These are phyloP conservation scores for Pycnonotus jocosus DNA, from an alignment of 2,113 vertebrate species.

Conservation along the genomic window DNA sequence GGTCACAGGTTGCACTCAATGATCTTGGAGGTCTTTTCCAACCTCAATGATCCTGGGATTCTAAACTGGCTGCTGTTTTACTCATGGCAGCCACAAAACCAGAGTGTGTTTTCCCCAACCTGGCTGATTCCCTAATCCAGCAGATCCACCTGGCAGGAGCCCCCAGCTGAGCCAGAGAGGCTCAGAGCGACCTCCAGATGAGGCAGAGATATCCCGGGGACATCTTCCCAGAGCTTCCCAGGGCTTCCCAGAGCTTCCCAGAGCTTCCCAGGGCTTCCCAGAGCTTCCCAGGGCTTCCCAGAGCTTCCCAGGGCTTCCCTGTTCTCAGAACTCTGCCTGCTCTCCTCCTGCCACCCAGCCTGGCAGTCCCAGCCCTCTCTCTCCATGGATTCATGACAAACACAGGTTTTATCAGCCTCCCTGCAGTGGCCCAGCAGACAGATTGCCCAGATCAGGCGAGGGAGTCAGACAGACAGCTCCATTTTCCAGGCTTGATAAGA, in stretches of 20 bases:
- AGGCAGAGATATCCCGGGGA: neutral
- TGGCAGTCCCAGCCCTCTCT: neutral
- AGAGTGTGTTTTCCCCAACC: neutral
- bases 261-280: neutral
- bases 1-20: fast-evolving
- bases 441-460: neutral
- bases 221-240: neutral
- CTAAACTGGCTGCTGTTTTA: neutral
- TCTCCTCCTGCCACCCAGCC: neutral
- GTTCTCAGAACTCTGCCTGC: neutral
- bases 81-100: neutral
- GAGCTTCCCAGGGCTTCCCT: neutral
- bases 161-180: neutral
- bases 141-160: neutral
- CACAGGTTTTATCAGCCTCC: neutral
- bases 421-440: neutral
- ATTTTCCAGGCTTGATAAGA: neutral
- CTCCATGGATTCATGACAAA: neutral
- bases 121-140: neutral
- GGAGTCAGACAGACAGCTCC: neutral
- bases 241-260: neutral
- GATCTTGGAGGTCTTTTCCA: neutral
- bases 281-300: no score
- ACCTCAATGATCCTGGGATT: neutral
- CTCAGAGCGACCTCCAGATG: fast-evolving